Percentiles rank a stretch among this genome's conserved stretches.
Evolutionary conservation across 1,140 invertebrate genomes (phyloP).

Genomic region (Micrasema longulum): DNA sequence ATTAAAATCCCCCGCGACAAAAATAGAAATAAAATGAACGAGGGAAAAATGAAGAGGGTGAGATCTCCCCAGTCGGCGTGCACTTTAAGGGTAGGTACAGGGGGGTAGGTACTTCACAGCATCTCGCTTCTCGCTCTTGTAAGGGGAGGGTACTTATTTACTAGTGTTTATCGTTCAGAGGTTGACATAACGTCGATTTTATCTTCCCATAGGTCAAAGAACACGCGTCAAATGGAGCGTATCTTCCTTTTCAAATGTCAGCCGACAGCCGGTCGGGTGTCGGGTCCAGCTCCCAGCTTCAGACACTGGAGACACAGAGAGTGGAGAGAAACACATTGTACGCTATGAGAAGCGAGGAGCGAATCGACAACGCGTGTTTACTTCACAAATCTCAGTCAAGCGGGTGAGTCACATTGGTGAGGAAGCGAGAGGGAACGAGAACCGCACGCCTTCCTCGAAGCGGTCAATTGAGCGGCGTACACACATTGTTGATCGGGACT

Average conservation of each 20-base stretch:
- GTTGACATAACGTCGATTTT: conserved; percentile 7
- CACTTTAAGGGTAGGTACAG: conserved; percentile 3
- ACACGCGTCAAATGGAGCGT: conserved; percentile 26
- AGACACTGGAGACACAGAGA: background rate
- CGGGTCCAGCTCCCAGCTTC: background rate
- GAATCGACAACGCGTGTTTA: conserved; percentile 31
- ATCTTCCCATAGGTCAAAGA: conserved; percentile 30
- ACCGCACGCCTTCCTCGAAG: conserved; percentile 39
- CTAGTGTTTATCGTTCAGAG: conserved; percentile 17
- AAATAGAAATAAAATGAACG: background rate
- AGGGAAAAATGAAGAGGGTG: background rate
- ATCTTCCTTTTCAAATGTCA: conserved; percentile 25
- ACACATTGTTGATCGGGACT: conserved; percentile 41
- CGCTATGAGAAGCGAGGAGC: conserved; percentile 13
- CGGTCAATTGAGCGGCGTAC: conserved; percentile 40
- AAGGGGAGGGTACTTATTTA: background rate
- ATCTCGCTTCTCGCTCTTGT: background rate
- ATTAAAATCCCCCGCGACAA: background rate
- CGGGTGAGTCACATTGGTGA: conserved; percentile 33
- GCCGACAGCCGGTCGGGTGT: conserved; percentile 5
- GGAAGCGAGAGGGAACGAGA: conserved; percentile 38
- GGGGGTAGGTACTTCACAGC: conserved; percentile 3
- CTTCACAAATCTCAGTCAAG: conserved; percentile 43
- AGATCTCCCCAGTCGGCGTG: background rate
- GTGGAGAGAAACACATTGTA: conserved; percentile 9